Evolutionary conservation across 2,888 invertebrate species (phyloP).

Genomic region (Suillia variegata): DNA sequence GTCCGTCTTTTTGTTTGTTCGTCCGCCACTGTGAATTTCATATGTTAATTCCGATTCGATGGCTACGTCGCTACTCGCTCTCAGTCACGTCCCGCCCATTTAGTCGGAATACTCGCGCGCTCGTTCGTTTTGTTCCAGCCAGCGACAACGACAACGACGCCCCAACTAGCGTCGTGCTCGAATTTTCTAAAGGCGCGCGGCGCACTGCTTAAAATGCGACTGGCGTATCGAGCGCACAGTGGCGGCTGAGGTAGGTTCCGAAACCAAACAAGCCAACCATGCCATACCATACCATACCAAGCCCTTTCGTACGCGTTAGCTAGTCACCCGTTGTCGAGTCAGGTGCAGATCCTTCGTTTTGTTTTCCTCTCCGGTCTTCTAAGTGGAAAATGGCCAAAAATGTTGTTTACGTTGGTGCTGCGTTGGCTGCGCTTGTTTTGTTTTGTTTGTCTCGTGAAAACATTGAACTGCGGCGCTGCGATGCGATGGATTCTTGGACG

Average conservation of each 20-base stretch:
- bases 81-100: slow-evolving; percentile 28
- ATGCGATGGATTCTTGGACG: not conserved
- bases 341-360: slow-evolving; percentile 13
- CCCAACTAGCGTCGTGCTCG: not conserved
- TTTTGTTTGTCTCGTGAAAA: slow-evolving; percentile 12
- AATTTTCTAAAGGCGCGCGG: not conserved
- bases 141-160: slow-evolving; percentile 1
- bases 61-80: slow-evolving; percentile 22
- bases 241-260: not conserved
- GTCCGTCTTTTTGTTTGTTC: no score
- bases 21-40: no score
- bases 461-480: slow-evolving; percentile 19
- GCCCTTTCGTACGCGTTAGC: no score
- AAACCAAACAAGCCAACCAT: no score
- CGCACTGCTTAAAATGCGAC: slow-evolving; percentile 19
- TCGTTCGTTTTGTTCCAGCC: not conserved
- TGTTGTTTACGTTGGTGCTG: slow-evolving; percentile 14
- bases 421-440: no score
- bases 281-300: no score
- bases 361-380: not conserved
- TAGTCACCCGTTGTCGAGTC: no score
- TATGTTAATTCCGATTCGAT: slow-evolving; percentile 30
- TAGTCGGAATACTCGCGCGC: not conserved
- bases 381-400: slow-evolving; percentile 1
- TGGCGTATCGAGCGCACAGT: not conserved